These are phyloP conservation scores for Trematomus bernacchii DNA, from an alignment of 2,797 vertebrate genomes.

Conservation along the genomic window DNA sequence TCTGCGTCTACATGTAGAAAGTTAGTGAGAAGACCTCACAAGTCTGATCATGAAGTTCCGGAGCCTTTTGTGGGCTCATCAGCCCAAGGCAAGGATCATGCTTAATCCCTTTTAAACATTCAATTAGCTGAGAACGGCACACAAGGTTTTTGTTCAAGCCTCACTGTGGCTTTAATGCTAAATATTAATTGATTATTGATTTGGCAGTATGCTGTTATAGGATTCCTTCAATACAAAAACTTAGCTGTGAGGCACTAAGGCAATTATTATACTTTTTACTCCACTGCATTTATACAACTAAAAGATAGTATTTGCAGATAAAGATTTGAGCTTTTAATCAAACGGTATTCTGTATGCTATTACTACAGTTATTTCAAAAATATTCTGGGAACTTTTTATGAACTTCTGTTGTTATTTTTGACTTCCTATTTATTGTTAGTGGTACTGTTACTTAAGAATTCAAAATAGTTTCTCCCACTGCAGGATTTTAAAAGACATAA, in stretches of 20 bases:
- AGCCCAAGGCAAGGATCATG: slow-evolving; percentile 43
- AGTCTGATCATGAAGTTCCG: slow-evolving; percentile 34
- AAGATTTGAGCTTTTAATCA: not conserved
- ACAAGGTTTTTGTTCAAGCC: slow-evolving; percentile 13
- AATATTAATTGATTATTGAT: slow-evolving; percentile 6
- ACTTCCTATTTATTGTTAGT: not conserved
- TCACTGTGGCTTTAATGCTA: slow-evolving; percentile 17
- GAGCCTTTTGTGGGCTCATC: slow-evolving; percentile 25
- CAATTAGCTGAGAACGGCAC: slow-evolving; percentile 47
- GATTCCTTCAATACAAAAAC: slow-evolving; percentile 27
- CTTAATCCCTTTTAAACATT: slow-evolving; percentile 55
- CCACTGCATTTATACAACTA: not conserved
- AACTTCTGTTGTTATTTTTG: not conserved
- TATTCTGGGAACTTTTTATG: not conserved
- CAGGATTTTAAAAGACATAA: not conserved
- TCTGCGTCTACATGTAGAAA: slow-evolving; percentile 43
- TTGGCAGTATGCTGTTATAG: not conserved
- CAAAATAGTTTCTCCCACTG: not conserved
- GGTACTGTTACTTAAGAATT: not conserved
- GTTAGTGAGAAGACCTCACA: slow-evolving; percentile 19
- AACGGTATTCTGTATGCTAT: not conserved
- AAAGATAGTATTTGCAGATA: not conserved
- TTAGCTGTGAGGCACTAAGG: not conserved
- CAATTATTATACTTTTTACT: not conserved
- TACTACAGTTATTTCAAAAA: not conserved